A percentile compares a stretch with the other conserved stretches of the same genome.
Evolutionary conservation across 2,888 invertebrate species (phyloP).

Genomic region (Cephus runcator): DNA sequence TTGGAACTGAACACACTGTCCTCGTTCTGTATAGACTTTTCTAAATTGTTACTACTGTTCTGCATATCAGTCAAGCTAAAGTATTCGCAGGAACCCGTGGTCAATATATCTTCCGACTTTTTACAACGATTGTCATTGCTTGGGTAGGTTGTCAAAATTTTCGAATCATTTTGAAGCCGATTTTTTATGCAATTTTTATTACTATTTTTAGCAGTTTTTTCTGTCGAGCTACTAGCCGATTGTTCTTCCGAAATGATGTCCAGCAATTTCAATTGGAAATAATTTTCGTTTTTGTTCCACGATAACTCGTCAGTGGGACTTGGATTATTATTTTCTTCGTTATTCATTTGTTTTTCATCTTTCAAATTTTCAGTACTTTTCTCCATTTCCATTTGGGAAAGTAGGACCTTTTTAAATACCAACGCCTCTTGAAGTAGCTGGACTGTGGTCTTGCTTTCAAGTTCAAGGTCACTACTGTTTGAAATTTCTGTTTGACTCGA

Average conservation of each 20-base stretch:
- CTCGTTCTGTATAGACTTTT: background rate
- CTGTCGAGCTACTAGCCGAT: conserved; percentile 40
- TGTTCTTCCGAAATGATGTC: conserved; percentile 53
- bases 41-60: background rate
- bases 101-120: background rate
- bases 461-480: conserved; percentile 37
- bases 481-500: conserved; percentile 35
- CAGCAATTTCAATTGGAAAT: conserved; percentile 39
- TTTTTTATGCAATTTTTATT: background rate
- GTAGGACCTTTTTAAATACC: conserved; percentile 37
- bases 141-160: background rate
- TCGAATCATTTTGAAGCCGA: background rate
- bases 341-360: background rate
- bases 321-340: background rate
- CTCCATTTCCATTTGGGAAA: conserved; percentile 34
- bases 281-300: conserved; percentile 18
- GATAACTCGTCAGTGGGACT: conserved; percentile 1
- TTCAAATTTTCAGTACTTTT: conserved; percentile 5
- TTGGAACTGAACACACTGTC: background rate
- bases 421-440: conserved; percentile 42
- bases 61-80: conserved; percentile 28
- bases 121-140: background rate
- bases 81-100: conserved; percentile 28
- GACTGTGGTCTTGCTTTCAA: conserved; percentile 34
- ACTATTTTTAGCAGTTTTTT: conserved; percentile 23